Percentiles rank a stretch among this genome's conserved stretches.
Evolutionary conservation across 2,113 vertebrate genomes (phyloP).

Genomic region (Hystrix brachyura): DNA sequence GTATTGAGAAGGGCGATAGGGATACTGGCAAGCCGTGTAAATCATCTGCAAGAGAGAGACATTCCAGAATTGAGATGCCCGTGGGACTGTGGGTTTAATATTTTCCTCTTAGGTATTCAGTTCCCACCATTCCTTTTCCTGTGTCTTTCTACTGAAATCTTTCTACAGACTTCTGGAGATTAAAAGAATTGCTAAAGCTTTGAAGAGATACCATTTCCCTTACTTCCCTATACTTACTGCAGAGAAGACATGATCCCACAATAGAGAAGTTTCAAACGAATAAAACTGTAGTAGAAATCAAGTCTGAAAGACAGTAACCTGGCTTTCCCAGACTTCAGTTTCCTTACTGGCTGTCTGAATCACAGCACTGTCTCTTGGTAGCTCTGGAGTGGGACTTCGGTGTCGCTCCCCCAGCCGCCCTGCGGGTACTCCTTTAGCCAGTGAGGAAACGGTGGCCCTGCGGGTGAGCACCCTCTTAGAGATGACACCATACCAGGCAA

Average conservation of each 20-base stretch:
- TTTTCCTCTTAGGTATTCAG: not conserved
- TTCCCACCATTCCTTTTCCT: not conserved
- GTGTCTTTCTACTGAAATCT: not conserved
- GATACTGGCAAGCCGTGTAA: not conserved
- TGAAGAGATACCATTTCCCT: not conserved
- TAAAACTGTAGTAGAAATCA: slow-evolving; percentile 27
- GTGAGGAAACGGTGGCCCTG: not conserved
- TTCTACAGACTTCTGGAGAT: not conserved
- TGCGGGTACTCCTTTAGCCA: not conserved
- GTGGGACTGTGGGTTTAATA: not conserved
- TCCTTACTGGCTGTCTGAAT: slow-evolving; percentile 22
- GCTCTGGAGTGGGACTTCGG: not conserved
- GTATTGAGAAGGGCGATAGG: not conserved
- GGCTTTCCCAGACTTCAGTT: slow-evolving; percentile 12
- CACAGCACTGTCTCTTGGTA: not conserved
- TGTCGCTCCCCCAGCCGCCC: not conserved
- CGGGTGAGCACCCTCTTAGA: not conserved
- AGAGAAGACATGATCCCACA: not conserved
- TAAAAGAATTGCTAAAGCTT: not conserved
- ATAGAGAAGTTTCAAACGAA: not conserved
- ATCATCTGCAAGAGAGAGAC: not conserved
- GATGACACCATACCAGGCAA: accelerated
- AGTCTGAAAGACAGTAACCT: not conserved
- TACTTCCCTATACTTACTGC: not conserved
- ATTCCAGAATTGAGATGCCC: not conserved